Conservation (phyloP, 23 tunicate genomes). For the Halocynthia roretzi region DNA sequence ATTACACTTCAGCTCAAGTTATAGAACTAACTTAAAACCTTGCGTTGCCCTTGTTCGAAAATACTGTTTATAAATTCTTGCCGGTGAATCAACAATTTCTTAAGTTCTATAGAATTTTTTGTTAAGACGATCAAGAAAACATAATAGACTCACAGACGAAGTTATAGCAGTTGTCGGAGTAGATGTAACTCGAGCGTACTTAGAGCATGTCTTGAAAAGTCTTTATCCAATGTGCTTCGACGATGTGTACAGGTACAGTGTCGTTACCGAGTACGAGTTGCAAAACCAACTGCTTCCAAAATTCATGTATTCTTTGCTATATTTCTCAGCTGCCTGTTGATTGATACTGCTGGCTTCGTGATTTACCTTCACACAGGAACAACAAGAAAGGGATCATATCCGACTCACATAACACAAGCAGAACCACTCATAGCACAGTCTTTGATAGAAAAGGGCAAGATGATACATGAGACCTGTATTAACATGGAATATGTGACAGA, state of each 20-base stretch:
- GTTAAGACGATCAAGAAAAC: too few species aligned
- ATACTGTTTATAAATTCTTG: too few species aligned
- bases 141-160: too few species aligned
- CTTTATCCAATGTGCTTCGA: slow-evolving; percentile 4
- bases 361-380: neutral
- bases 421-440: slow-evolving; percentile 20
- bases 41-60: too few species aligned
- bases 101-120: too few species aligned
- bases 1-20: too few species aligned
- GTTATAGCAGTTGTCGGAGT: too few species aligned
- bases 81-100: too few species aligned
- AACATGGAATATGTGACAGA: neutral
- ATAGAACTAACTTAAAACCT: too few species aligned
- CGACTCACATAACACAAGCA: slow-evolving; percentile 12
- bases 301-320: neutral
- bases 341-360: slow-evolving; percentile 16
- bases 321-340: neutral
- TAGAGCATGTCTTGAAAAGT: neutral
- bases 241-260: neutral
- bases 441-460: neutral
- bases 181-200: too few species aligned
- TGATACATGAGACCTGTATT: slow-evolving; percentile 9
- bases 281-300: neutral
- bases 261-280: neutral
- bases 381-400: neutral